Evolutionary conservation across 2,113 vertebrate species (phyloP), one percentile per base, ranked within the genome.

Genomic region (Cyphomyrus discorhynchus): DNA sequence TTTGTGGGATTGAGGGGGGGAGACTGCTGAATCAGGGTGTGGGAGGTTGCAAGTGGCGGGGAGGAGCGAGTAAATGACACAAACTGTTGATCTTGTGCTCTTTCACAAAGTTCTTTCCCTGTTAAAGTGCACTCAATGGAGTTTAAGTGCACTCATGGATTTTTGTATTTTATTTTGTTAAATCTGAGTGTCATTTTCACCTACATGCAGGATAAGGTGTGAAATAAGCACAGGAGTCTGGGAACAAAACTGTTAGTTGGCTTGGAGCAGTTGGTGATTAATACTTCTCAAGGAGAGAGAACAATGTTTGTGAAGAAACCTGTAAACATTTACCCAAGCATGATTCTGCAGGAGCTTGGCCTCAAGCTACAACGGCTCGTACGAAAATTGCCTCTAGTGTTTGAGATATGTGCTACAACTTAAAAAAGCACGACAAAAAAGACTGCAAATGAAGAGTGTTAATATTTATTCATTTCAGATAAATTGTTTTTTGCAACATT

Each of bases 401-500:
- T 24, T 89, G 31, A 89, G 80, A 89, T 24, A 21, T 80, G 70
- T 77, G 66, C n/a, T 66, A 77, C 27, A 58, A 52, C 19, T 11
- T 45, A 9, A 45, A 45, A 84, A 47, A 19, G 45, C 19, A 47
- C 39, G 21, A 47, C 45, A 89, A 42, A 39, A 89, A 50, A 74
- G n/a, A 74, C 35, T 82, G 1, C 17, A 50, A 35, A 19, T 24
- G 45, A 88, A 70, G 5, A 66, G 21, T 66, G 83, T 53, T 80
- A 89, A 15, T 82, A 89, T 42, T 39, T 50, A 52, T 89, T 21
- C 6, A 84, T 90, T 90, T 74, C 45, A 82, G 85, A 77, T 91
- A 83, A 85, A 92, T 94, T 93, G 90, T 90, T 94, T 93, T 92
- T 86, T 92, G 93, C 92, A 93, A 91, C 88, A 92, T 91, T 93